Evolutionary conservation across 2,797 vertebrate species (phyloP).

Genomic region (Monodelphis domestica): DNA sequence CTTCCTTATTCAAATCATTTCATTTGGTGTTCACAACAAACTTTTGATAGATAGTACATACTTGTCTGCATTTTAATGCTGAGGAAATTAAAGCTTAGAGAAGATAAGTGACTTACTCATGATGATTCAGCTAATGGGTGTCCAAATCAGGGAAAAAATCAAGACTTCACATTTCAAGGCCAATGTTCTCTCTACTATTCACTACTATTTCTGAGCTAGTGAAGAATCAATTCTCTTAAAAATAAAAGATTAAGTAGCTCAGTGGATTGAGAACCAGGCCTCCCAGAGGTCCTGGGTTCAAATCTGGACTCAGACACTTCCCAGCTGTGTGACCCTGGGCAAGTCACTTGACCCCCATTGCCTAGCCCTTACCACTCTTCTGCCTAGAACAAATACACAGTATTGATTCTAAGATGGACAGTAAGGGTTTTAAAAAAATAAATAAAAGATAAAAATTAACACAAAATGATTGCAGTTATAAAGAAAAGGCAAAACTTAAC

Average conservation of each 20-base stretch:
- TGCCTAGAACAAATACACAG: too few relatives aligned
- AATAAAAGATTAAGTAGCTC: slow-evolving; percentile 40
- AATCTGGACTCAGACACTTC: too few relatives aligned
- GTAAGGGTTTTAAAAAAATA: too few relatives aligned
- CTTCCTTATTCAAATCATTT: background rate
- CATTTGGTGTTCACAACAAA: background rate
- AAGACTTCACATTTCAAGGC: background rate
- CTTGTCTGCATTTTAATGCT: background rate
- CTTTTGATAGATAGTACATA: background rate
- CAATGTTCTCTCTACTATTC: too few relatives aligned
- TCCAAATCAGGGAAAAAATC: background rate
- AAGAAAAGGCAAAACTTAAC: slow-evolving; percentile 61
- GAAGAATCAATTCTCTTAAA: slow-evolving; percentile 24
- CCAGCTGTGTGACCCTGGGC: too few relatives aligned
- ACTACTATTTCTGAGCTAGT: background rate
- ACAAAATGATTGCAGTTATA: slow-evolving; percentile 66
- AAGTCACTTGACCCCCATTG: too few relatives aligned
- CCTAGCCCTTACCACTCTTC: too few relatives aligned
- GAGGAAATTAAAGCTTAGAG: background rate
- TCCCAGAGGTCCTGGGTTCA: too few relatives aligned
- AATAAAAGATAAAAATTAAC: too few relatives aligned
- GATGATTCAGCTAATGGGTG: background rate
- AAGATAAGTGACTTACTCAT: background rate
- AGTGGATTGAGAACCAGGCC: too few relatives aligned
- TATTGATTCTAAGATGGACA: too few relatives aligned